Evolutionary conservation across 2,113 vertebrate genomes (phyloP), one percentile per base, ranked within the genome.

Genomic region (Barbus barbus): DNA sequence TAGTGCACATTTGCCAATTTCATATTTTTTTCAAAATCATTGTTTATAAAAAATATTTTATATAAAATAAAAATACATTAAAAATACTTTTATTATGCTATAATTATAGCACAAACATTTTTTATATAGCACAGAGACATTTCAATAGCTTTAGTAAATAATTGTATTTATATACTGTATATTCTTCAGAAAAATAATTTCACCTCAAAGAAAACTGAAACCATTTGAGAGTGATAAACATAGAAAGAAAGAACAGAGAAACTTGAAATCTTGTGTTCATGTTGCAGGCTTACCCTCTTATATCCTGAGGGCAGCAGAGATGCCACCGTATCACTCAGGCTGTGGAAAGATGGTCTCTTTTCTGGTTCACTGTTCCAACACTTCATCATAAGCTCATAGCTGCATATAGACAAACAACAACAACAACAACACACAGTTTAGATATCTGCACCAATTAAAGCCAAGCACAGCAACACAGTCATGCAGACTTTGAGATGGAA

Each of bases 311-410:
- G 98, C 88, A 99, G 89, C 89, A 99, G 90, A 13, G 91, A 95
- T 84, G 97, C 95, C 36, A 98, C 95, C 4, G 94, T 96, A 78
- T 98, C 97, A 89, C 96, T 98, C 92, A 99, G 92, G 81, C 94
- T 95, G 84, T 95, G 93, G 87, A 99, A 99, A 65, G 97, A 96
- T n/a, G 97, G 98, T 91, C 98, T 97, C 90, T 99, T 99, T 90
- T 99, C 98, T 0, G 97, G 97, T 89, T 99, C 98, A 20, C 97
- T 99, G 90, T 97, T 98, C 98, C 98, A 99, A 91, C 98, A 99
- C 84, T 96, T 98, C 90, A 97, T 97, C 98, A 99, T 99, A 91
- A 98, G 96, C 89, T 99, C 98, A 16, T 99, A 99, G 53, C 98
- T 99, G 90, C 20, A 90, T 63, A 31, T 3, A 78, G n/a, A 82